A percentile compares a stretch with the other conserved stretches of the same genome.
Conservation (phyloP, 2,113 vertebrate species). For the Phalacrocorax pelagicus region DNA sequence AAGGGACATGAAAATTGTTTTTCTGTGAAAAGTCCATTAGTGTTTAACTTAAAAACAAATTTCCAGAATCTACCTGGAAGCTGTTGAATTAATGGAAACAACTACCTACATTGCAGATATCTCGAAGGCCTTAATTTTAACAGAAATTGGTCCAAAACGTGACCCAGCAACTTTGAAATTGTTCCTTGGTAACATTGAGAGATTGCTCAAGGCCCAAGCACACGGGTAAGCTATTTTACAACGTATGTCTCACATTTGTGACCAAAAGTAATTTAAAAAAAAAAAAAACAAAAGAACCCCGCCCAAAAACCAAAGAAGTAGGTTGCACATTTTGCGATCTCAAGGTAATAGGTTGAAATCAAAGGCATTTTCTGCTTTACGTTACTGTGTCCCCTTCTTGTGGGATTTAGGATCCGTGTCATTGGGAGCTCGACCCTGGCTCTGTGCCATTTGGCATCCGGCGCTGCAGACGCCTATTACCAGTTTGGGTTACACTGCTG, state of each 20-base stretch:
- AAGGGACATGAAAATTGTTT: background rate
- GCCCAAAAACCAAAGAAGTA: background rate
- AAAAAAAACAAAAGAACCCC: too few species aligned
- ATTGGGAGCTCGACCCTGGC: constrained; percentile 87
- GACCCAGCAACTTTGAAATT: constrained; percentile 83
- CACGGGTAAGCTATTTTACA: constrained; percentile 77
- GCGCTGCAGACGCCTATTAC: constrained; percentile 85
- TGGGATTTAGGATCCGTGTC: constrained; percentile 78
- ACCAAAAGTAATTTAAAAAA: background rate
- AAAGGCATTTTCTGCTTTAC: background rate
- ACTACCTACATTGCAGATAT: constrained; percentile 76
- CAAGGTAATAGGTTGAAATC: background rate
- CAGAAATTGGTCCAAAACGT: constrained; percentile 86
- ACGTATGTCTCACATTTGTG: background rate
- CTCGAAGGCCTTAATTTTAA: constrained; percentile 86
- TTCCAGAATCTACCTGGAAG: background rate
- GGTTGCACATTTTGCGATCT: accelerated
- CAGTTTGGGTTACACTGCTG: constrained; percentile 90
- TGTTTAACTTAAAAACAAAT: background rate
- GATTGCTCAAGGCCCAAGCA: constrained; percentile 78
- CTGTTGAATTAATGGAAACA: constrained; percentile 17
- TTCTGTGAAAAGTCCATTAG: background rate
- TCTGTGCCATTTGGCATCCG: constrained; percentile 81
- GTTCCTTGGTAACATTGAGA: constrained; percentile 86
- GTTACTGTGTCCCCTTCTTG: background rate